Evolutionary conservation across 2,113 vertebrate species (phyloP).

Genomic region (Prunella himalayana): DNA sequence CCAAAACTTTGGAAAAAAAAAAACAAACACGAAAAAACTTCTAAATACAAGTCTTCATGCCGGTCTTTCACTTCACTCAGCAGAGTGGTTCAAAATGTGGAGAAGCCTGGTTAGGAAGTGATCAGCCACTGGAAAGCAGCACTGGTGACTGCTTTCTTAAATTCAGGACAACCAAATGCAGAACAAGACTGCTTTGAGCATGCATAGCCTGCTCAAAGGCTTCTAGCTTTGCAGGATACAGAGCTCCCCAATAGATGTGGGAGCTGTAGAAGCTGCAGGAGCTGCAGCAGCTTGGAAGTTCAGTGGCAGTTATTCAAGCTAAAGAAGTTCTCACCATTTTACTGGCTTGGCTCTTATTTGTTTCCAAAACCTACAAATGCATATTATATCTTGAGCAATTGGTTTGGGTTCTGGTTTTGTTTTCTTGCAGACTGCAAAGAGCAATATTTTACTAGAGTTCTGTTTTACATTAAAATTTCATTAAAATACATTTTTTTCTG

Average conservation of each 20-base stretch:
- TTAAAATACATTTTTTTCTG: not conserved
- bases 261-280: not conserved
- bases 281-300: not conserved
- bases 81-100: not conserved
- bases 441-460: not conserved
- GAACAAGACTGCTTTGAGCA: not conserved
- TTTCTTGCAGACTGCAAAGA: not conserved
- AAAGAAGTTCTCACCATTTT: not conserved
- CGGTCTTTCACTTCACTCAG: not conserved
- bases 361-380: not conserved
- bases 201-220: not conserved
- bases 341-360: not conserved
- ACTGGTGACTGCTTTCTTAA: not conserved
- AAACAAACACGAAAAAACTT: not conserved
- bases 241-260: not conserved
- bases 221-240: not conserved
- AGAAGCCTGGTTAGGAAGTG: not conserved
- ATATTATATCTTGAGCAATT: not conserved
- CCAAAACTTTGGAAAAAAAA: too few relatives aligned
- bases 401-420: not conserved
- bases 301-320: not conserved
- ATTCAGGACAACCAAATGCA: not conserved
- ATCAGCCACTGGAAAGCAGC: not conserved
- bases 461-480: slow-evolving; percentile 21
- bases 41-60: not conserved